Evolutionary conservation across 2,113 vertebrate species (phyloP).

Genomic region (Hemichromis elongatus): DNA sequence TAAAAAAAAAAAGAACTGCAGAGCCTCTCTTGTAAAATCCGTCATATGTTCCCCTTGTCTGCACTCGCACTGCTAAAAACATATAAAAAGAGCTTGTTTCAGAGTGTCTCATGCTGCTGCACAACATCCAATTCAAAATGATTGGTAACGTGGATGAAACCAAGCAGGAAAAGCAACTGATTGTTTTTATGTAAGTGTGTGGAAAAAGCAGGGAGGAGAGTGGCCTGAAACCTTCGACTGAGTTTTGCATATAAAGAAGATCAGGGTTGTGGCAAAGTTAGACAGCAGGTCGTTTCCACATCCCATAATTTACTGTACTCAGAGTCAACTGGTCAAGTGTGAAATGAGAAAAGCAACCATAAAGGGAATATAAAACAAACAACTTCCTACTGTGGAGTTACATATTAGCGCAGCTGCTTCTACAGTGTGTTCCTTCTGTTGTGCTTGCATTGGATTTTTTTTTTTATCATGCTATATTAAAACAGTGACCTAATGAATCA

Average conservation of each 20-base stretch:
- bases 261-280: background rate
- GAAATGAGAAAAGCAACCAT: conserved; percentile 41
- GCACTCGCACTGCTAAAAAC: background rate
- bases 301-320: background rate
- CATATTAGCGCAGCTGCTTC: background rate
- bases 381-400: background rate
- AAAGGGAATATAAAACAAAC: conserved; percentile 17
- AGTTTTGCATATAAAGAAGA: conserved; percentile 1
- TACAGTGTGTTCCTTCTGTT: background rate
- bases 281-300: background rate
- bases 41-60: conserved; percentile 2
- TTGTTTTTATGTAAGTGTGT: conserved; percentile 12
- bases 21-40: conserved; percentile 30
- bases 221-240: background rate
- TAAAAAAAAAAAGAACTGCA: conserved; percentile 3
- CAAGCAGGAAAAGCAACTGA: background rate
- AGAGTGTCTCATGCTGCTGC: conserved; percentile 13
- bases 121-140: background rate
- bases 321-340: conserved; percentile 29
- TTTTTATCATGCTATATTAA: conserved; percentile 2
- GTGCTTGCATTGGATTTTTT: background rate
- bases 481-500: background rate
- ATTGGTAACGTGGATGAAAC: background rate
- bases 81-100: conserved; percentile 22
- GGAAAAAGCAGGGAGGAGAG: background rate